Evolutionary conservation across 2,113 vertebrate genomes (phyloP), one percentile per base, ranked within the genome.

Genomic region (Labeo catla): DNA sequence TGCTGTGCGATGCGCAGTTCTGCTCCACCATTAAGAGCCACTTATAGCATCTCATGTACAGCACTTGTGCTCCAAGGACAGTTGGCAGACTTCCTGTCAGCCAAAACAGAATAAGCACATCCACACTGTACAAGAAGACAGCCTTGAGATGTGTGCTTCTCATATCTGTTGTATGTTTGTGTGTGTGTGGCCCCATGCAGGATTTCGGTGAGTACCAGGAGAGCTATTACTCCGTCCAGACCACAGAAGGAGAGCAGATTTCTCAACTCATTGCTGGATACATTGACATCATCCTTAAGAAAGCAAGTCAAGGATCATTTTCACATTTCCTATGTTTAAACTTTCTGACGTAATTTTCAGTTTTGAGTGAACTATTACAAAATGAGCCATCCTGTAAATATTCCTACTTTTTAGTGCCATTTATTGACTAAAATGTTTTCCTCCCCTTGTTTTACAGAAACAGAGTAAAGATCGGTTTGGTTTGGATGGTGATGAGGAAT

Each of bases 131-230:
- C 57, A 8, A 57, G 34, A 21, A 73, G n/a, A 74, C 76, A 70
- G 52, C 36, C 52, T 11, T 54, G 23, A 76, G 77, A 52, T 39
- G 81, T 83, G 47, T 45, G 63, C 21, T 84, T 28, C 76, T 88
- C 89, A 77, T 59, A n/a, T 59, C 43, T 47, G 19, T 19, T 80
- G 9, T 81, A 3, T 85, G 10, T 73, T 45, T 81, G 59, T 74
- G 68, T 86, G 39, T 83, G 63, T 74, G 28, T 36, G 52, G 68
- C 21, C 36, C 59, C 16, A 19, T 57, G n/a, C 70, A 99, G 98
- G 98, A 99, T 94, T 99, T 99, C 90, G 98, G 98, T 13, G 98
- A 99, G 90, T 99, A 99, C 93, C 98, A 99, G 91, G 98, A 99
- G 91, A 99, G 98, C 92, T 99, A 99, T 93, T 99, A 99, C 87